phyloP scores from a whole-genome alignment of 2,888 invertebrate genomes.

The Cheilosia vulpina region DNA sequence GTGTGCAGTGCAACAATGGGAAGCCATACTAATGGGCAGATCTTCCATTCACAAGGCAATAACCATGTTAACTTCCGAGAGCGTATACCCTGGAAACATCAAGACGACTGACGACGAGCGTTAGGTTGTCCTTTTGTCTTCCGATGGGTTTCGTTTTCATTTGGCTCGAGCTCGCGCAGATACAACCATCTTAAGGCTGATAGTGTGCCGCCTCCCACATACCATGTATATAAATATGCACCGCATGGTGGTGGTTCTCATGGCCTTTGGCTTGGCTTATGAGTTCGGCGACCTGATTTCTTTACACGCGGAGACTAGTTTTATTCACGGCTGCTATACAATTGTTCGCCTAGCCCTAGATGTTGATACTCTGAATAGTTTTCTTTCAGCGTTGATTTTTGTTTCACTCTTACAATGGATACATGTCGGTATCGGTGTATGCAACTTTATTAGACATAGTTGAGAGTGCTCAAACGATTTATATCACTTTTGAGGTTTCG shows the following conservation, averaged over 20 bases:
- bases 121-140: constrained; percentile 64
- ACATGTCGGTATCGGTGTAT: constrained; percentile 1
- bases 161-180: constrained; percentile 20
- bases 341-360: constrained; percentile 54
- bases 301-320: constrained; percentile 37
- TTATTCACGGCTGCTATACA: constrained; percentile 50
- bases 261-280: constrained; percentile 69
- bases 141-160: constrained; percentile 63
- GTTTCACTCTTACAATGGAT: background rate
- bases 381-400: constrained; percentile 44
- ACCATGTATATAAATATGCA: background rate
- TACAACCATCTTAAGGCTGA: constrained; percentile 7
- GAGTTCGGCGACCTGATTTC: constrained; percentile 70
- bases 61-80: constrained; percentile 34
- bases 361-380: constrained; percentile 11
- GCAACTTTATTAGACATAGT: constrained; percentile 10
- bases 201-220: constrained; percentile 54
- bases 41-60: constrained; percentile 51
- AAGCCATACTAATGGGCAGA: constrained; percentile 52
- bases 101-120: constrained; percentile 5
- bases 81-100: constrained; percentile 55
- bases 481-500: constrained; percentile 64
- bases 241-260: constrained; percentile 33
- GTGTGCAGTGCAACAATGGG: constrained; percentile 56
- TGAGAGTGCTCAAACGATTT: constrained; percentile 37